Evolutionary conservation across 2,888 invertebrate genomes (phyloP).

Genomic region (Oligia latruncula): DNA sequence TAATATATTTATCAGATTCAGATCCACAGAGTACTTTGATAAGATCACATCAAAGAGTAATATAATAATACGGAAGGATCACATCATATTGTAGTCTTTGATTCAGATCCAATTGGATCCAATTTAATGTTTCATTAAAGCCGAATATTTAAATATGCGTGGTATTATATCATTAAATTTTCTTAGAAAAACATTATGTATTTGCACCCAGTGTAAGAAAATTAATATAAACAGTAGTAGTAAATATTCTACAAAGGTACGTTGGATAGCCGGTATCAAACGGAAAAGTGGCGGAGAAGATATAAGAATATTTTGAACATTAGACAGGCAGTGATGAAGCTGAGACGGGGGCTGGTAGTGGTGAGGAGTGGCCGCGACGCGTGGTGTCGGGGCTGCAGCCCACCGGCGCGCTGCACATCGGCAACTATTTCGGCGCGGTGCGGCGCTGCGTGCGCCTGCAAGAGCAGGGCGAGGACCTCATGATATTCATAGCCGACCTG

Average conservation of each 20-base stretch:
- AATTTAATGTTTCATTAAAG: not conserved
- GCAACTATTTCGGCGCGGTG: constrained; percentile 99
- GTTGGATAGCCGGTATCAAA: constrained; percentile 10
- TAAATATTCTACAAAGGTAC: constrained; percentile 55
- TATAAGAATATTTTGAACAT: constrained; percentile 23
- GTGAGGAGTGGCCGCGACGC: constrained; percentile 87
- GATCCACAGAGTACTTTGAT: no score
- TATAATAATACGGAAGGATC: no score
- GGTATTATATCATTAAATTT: constrained; percentile 26
- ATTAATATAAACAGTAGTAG: constrained; percentile 15
- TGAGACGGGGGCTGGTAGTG: constrained; percentile 20
- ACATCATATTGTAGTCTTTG: no score
- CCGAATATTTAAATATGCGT: constrained; percentile 19
- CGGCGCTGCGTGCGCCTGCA: constrained; percentile 96
- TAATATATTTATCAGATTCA: no score
- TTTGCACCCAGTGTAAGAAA: constrained; percentile 27
- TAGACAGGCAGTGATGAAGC: constrained; percentile 48
- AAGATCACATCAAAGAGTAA: no score
- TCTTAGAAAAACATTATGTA: constrained; percentile 18
- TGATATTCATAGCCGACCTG: constrained; percentile 97
- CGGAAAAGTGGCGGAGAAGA: not conserved
- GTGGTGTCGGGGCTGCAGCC: constrained; percentile 99
- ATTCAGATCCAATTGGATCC: no score
- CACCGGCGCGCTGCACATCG: constrained; percentile 97
- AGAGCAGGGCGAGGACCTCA: constrained; percentile 92